A percentile compares a stretch with the other conserved stretches of the same genome.
Conservation (phyloP, 2,113 vertebrate genomes). For the Cheirogaleus medius region DNA sequence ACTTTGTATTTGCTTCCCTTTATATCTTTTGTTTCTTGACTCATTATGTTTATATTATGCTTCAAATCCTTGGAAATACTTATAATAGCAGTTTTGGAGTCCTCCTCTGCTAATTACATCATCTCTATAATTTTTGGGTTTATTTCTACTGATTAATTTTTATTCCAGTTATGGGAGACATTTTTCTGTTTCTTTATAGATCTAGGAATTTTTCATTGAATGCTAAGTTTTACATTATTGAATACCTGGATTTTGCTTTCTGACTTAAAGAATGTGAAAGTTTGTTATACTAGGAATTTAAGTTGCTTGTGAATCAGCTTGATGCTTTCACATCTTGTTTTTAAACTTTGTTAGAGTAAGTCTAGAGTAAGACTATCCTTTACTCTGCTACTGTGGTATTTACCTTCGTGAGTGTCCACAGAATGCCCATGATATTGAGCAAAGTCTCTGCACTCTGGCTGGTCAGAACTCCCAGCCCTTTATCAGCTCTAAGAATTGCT, state of each 20-base stretch:
- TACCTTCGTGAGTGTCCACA: neutral
- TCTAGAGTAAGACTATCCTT: neutral
- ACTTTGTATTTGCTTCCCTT: neutral
- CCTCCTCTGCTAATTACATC: neutral
- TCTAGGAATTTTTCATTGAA: neutral
- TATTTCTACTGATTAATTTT: constrained; percentile 1
- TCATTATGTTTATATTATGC: neutral
- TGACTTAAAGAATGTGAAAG: neutral
- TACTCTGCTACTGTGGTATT: neutral
- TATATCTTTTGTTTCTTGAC: neutral
- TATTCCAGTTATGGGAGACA: neutral
- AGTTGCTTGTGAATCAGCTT: neutral
- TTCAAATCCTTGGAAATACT: neutral
- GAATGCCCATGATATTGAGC: neutral
- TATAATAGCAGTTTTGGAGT: neutral
- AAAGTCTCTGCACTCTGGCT: neutral
- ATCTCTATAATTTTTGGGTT: neutral
- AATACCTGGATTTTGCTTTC: neutral
- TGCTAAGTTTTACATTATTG: neutral
- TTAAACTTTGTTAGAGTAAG: neutral
- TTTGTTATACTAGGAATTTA: neutral
- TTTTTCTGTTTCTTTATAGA: neutral
- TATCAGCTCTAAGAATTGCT: neutral
- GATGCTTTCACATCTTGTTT: neutral
- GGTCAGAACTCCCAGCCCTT: neutral